Evolutionary conservation across 92 coral and sea anemone genomes (phyloP).

Genomic region (Blastomussa wellsi): DNA sequence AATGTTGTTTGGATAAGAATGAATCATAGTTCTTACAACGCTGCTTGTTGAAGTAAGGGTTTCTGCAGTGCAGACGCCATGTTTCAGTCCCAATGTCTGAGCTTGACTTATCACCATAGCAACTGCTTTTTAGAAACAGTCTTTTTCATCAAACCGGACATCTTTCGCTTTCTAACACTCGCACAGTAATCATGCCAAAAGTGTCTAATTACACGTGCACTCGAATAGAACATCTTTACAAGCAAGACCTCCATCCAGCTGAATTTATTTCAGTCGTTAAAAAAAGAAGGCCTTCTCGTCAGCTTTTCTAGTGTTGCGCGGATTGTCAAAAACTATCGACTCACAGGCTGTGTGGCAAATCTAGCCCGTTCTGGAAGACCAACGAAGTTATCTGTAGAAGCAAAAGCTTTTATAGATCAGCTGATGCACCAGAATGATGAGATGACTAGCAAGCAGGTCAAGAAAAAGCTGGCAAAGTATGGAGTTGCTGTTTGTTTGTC

Average conservation of each 20-base stretch:
- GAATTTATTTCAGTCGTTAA: not conserved
- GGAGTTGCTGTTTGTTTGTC: constrained; percentile 12
- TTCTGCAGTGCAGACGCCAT: too few relatives aligned
- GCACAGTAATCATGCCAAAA: constrained; percentile 7
- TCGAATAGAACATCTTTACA: constrained; percentile 17
- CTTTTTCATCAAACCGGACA: not conserved
- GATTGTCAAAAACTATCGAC: not conserved
- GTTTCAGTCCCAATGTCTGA: too few relatives aligned
- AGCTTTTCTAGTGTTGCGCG: constrained; percentile 18
- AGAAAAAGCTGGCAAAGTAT: constrained; percentile 1
- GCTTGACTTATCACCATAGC: not conserved
- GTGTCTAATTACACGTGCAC: constrained; percentile 6
- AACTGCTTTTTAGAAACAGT: not conserved
- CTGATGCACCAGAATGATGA: constrained; percentile 1
- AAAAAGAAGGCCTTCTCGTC: not conserved
- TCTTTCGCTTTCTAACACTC: not conserved
- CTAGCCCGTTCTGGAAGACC: constrained; percentile 29
- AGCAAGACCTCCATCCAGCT: constrained; percentile 23
- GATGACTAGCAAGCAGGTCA: constrained; percentile 9
- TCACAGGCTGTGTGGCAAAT: constrained; percentile 18
- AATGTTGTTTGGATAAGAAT: too few relatives aligned
- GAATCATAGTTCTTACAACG: too few relatives aligned
- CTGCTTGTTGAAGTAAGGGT: too few relatives aligned
- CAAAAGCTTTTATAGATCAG: constrained; percentile 37
- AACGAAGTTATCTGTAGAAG: constrained; percentile 18